phyloP scores from a whole-genome alignment of 2,113 vertebrate species.

The Ciconia boyciana region DNA sequence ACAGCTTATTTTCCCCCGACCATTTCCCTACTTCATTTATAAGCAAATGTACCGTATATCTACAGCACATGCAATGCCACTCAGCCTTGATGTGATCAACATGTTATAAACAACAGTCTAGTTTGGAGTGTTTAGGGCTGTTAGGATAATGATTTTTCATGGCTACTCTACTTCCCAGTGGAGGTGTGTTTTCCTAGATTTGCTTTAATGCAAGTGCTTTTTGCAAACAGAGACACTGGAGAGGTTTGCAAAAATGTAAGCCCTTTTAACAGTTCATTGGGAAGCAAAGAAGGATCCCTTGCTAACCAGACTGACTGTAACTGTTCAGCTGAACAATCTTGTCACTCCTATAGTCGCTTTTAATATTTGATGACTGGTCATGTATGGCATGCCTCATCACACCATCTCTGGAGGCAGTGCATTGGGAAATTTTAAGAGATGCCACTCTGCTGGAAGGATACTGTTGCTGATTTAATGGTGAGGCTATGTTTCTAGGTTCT shows the following conservation, averaged over 20 bases:
- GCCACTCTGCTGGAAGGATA: neutral
- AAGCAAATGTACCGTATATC: constrained; percentile 22
- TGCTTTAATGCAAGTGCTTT: constrained; percentile 12
- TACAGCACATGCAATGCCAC: neutral
- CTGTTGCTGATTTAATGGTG: neutral
- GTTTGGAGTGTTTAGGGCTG: neutral
- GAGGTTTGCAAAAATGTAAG: neutral
- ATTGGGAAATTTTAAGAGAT: neutral
- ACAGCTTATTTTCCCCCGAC: neutral
- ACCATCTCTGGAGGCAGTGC: neutral
- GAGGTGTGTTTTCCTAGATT: constrained; percentile 16
- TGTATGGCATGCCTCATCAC: constrained; percentile 7
- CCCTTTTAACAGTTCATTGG: neutral
- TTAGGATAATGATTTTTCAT: constrained; percentile 30
- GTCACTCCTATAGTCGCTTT: neutral
- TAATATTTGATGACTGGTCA: constrained; percentile 15
- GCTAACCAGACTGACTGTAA: constrained; percentile 3
- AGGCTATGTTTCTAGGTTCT: neutral
- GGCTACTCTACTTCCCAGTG: neutral
- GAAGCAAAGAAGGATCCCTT: constrained; percentile 9
- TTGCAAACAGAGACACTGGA: neutral
- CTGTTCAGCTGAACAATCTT: neutral
- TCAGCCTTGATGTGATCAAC: constrained; percentile 36
- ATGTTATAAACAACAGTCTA: constrained; percentile 16
- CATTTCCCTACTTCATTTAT: constrained; percentile 12